Base-by-base conservation (phyloP, 92 coral and sea anemone genomes). In the Epizoanthus rinbou region DNA sequence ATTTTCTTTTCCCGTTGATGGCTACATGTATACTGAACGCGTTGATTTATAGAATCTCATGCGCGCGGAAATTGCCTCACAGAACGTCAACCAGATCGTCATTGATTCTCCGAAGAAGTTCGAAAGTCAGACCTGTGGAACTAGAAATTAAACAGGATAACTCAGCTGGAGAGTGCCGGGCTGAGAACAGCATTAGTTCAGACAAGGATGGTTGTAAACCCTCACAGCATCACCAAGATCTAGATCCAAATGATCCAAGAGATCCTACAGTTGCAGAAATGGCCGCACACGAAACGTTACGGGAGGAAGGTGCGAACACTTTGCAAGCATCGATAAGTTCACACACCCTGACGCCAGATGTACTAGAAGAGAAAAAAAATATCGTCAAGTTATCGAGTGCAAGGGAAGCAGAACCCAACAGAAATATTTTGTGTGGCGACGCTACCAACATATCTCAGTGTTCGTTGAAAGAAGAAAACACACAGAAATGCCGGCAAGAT, bases 1-100 rank as follows among this genome's bases (percentile, higher is more conserved):
- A 93, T 74, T 93, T 93, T 39, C 81, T 91, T 59, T 23, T 87
- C 14, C 98, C 98, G 16, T 84, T 90, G 10, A 33, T 93, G 17
- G 85, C 74, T 0, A 91, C 90, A 82, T 91, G 95, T 60, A 73
- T 89, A 39, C 66, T 93, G 50, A 91, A 93, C 63, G 88, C 57
- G 85, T 71, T 80, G 59, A 91, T 93, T 45, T 91, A 91, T 71
- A 87, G 68, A 74, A 88, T 93, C 15, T 92, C 98, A 24, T 80
- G 85, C 43, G 80, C 84, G 59, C 95, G 89, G 17, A 62, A 17
- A 43, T 47, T 54, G 52, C 24, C 25, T 13, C 82, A 19, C 18
- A 19, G 58, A 14, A 78, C 28, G 41, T 18, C 35, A 7, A 21
- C 47, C 1, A 78, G 57, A 14, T 78, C 69, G 3, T 78, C 58